phyloP scores from a whole-genome alignment of 2,113 vertebrate genomes.

The Apaloderma vittatum region DNA sequence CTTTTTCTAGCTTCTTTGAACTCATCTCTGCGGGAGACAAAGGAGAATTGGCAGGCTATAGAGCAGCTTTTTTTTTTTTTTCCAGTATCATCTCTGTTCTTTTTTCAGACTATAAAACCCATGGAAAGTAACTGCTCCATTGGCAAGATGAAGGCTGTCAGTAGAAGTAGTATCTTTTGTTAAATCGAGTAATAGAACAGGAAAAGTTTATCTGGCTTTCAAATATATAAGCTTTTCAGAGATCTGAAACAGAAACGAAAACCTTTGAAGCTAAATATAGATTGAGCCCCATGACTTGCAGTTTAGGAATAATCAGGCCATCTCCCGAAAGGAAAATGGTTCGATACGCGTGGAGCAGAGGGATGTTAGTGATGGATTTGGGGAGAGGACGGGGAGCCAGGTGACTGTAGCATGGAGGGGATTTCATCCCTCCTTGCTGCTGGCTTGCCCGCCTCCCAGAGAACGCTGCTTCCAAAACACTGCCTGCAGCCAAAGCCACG shows the following conservation, averaged over 20 bases:
- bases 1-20: background rate
- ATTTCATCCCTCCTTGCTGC: background rate
- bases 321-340: background rate
- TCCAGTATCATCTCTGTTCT: background rate
- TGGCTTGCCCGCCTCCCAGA: background rate
- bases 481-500: background rate
- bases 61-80: background rate
- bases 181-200: background rate
- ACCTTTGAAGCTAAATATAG: background rate
- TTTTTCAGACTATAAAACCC: background rate
- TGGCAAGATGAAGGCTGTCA: background rate
- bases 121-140: background rate
- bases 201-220: background rate
- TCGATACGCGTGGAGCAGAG: background rate
- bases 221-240: background rate
- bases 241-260: background rate
- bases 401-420: background rate
- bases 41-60: background rate
- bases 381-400: background rate
- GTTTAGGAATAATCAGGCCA: background rate
- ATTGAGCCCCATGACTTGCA: background rate
- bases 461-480: background rate
- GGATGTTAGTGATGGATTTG: background rate
- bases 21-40: background rate
- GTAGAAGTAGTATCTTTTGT: background rate